These are phyloP conservation scores for Carapus acus DNA, from an alignment of 2,797 vertebrate species.

Conservation along the genomic window DNA sequence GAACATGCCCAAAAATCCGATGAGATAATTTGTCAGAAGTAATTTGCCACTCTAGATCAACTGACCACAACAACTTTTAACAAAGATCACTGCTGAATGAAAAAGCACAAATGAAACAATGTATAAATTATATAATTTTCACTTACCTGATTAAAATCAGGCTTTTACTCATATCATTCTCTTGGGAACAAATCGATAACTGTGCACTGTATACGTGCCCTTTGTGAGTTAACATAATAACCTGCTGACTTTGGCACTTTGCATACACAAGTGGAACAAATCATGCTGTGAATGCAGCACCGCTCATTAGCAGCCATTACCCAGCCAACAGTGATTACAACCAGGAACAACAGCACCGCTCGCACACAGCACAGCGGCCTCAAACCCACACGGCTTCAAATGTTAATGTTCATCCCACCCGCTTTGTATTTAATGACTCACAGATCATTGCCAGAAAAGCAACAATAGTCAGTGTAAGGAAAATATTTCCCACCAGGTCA, in stretches of 20 bases:
- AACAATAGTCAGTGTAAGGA: too few species aligned
- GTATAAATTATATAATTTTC: background rate
- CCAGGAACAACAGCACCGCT: constrained; percentile 18
- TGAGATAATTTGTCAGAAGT: too few species aligned
- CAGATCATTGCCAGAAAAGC: constrained; percentile 22
- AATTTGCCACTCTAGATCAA: background rate
- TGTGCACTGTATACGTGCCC: background rate
- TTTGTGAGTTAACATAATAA: constrained; percentile 30
- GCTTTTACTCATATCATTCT: background rate
- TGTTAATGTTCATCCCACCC: constrained; percentile 2
- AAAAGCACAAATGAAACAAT: background rate
- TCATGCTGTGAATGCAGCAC: constrained; percentile 47
- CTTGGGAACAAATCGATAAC: background rate
- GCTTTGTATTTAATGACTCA: constrained; percentile 4
- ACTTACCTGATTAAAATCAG: background rate
- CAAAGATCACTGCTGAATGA: too few species aligned
- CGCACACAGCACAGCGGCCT: constrained; percentile 6
- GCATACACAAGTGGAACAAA: constrained; percentile 52
- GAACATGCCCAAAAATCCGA: background rate
- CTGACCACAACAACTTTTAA: background rate
- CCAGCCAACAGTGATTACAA: constrained; percentile 40
- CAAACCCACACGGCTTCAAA: constrained; percentile 17
- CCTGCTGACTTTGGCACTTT: constrained; percentile 22
- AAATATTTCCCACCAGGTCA: too few species aligned
- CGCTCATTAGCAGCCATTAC: constrained; percentile 49